phyloP scores from a whole-genome alignment of 2,888 invertebrate genomes.

The Apodemia hepburni region DNA sequence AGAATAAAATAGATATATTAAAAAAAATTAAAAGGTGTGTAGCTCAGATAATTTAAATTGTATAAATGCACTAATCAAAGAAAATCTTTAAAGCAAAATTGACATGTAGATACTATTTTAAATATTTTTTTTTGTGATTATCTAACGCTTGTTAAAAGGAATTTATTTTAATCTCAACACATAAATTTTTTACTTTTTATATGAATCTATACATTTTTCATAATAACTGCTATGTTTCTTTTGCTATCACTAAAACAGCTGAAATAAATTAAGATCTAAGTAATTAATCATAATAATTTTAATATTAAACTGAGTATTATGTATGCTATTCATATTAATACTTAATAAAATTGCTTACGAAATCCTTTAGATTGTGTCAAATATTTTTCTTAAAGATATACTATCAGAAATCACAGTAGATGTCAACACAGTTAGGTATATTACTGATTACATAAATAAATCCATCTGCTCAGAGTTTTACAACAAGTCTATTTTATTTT shows the following conservation, averaged over 20 bases:
- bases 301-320: conserved; percentile 8
- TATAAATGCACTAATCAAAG: conserved; percentile 4
- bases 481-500: background rate
- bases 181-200: too few relatives aligned
- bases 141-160: too few relatives aligned
- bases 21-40: background rate
- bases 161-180: too few relatives aligned
- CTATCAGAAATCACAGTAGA: conserved; percentile 70
- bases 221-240: background rate
- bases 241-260: background rate
- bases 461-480: background rate
- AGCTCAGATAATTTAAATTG: conserved; percentile 3
- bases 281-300: background rate
- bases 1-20: too few relatives aligned
- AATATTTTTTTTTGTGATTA: background rate
- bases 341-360: background rate
- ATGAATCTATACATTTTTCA: too few relatives aligned
- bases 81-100: background rate
- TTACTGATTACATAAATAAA: conserved; percentile 19
- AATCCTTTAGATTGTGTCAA: background rate
- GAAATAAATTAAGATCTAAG: background rate
- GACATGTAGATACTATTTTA: background rate
- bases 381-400: conserved; percentile 36
- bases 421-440: conserved; percentile 42
- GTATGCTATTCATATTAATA: background rate